Conservation (phyloP, 2,797 vertebrate species). For the Pempheris klunzingeri region DNA sequence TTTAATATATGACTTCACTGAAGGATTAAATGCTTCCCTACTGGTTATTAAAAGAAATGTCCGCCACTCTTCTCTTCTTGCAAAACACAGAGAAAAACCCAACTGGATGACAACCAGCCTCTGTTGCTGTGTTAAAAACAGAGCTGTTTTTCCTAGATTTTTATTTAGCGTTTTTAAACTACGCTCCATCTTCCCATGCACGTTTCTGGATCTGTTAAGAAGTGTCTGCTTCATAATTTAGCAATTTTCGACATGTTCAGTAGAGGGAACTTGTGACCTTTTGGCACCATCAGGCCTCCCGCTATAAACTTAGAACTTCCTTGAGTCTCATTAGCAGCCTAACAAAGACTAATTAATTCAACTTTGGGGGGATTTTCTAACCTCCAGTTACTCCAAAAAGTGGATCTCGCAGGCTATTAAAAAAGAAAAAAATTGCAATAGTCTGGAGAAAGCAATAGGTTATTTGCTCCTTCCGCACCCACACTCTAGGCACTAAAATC, state of each 20-base stretch:
- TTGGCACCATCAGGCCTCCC: background rate
- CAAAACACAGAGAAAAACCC: background rate
- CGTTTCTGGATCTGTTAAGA: background rate
- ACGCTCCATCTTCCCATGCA: no score
- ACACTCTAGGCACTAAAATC: constrained; percentile 24
- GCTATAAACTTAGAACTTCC: background rate
- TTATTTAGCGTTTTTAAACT: no score
- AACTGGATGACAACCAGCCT: background rate
- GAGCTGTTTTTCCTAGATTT: background rate
- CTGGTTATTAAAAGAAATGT: background rate
- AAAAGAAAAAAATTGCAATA: background rate
- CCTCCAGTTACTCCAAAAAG: background rate
- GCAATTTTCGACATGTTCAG: background rate
- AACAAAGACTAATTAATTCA: background rate
- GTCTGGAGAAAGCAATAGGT: constrained; percentile 3
- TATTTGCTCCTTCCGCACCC: constrained; percentile 16
- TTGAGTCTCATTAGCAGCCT: background rate
- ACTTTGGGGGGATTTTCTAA: background rate
- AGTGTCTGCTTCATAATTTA: background rate
- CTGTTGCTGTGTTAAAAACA: constrained; percentile 1
- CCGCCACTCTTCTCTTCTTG: background rate
- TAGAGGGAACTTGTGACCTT: background rate
- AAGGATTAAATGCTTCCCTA: constrained; percentile 1
- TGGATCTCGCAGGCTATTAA: constrained; percentile 1
- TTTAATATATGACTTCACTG: background rate